Conservation (phyloP, 2,113 vertebrate species). For the Perca schrenkii region DNA sequence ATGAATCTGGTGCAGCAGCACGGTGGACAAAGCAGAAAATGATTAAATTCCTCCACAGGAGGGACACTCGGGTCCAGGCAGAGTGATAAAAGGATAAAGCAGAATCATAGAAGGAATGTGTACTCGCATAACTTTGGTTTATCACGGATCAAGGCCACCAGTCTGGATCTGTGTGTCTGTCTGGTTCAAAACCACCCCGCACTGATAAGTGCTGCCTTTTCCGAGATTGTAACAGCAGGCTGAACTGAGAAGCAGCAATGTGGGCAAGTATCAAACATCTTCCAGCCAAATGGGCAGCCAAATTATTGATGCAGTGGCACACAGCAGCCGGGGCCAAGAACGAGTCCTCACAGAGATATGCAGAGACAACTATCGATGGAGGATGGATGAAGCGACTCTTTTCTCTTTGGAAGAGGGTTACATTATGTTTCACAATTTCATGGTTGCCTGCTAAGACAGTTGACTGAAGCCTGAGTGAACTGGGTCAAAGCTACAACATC, state of each 20-base stretch:
- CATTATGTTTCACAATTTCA: conserved; percentile 44
- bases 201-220: conserved; percentile 58
- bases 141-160: conserved; percentile 64
- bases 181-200: conserved; percentile 49
- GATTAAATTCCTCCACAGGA: conserved; percentile 28
- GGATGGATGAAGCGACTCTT: conserved; percentile 50
- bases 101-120: conserved; percentile 55
- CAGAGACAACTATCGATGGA: conserved; percentile 55
- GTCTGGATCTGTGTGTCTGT: conserved; percentile 60
- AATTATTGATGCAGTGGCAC: conserved; percentile 52
- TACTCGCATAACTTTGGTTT: conserved; percentile 50
- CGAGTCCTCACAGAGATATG: conserved; percentile 35
- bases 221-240: conserved; percentile 38
- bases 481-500: conserved; percentile 52
- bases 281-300: conserved; percentile 38
- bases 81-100: conserved; percentile 55
- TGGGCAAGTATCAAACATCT: conserved; percentile 49
- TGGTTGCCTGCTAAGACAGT: conserved; percentile 36
- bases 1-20: conserved; percentile 9
- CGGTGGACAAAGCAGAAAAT: not conserved
- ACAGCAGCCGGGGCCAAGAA: conserved; percentile 39
- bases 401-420: conserved; percentile 41
- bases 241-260: conserved; percentile 41
- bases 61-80: conserved; percentile 13
- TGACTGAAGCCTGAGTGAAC: conserved; percentile 50